Evolutionary conservation across 1,140 invertebrate species (phyloP), one percentile per base, ranked within the genome.

Genomic region (Cydia amplana): DNA sequence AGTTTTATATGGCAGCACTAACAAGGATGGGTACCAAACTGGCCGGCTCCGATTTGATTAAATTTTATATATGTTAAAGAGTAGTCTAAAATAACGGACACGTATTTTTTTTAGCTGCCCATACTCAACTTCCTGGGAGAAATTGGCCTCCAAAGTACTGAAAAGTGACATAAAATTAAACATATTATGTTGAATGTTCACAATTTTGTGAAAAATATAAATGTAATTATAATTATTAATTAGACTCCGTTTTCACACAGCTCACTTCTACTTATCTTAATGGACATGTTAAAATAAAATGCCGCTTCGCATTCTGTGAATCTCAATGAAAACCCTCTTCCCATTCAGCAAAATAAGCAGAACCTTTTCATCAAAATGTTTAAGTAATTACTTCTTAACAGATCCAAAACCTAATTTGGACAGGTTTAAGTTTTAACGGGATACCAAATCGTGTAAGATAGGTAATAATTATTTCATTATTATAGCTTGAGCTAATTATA

Each of bases 361-460:
- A 60, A 55, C 10, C 55, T 60, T 60, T 60, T 60, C 55, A 60
- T 60, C 55, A 60, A 60, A 60, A 23, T 60, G 55, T 23, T 60
- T 9, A 60, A 60, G 55, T 60, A 60, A 60, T 60, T 60, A 23
- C 20, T 60, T n/a, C 20, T 20, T 20, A 60, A 60, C 20, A 18
- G 5, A 60, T 60, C 7, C 6, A 10, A 12, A 60, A 7, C 10
- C 55, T 23, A 60, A 60, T 60, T 60, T 23, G 23, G 55, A 60
- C 55, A 23, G 55, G 55, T 60, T 60, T 23, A 60, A 23, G 20
- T 60, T 5, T 60, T 60, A 60, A 16, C 49, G 46, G 46, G 46
- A 16, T 49, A 14, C 46, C 0, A 51, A 51, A 51, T 7, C 16
- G 0, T n/a, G 4, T 18, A 46, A 46, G 43, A 46, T 10, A 46